phyloP scores from a whole-genome alignment of 30 jellyfish, hydroid and myxozoan species.

The Hydractinia symbiolongicarpus region DNA sequence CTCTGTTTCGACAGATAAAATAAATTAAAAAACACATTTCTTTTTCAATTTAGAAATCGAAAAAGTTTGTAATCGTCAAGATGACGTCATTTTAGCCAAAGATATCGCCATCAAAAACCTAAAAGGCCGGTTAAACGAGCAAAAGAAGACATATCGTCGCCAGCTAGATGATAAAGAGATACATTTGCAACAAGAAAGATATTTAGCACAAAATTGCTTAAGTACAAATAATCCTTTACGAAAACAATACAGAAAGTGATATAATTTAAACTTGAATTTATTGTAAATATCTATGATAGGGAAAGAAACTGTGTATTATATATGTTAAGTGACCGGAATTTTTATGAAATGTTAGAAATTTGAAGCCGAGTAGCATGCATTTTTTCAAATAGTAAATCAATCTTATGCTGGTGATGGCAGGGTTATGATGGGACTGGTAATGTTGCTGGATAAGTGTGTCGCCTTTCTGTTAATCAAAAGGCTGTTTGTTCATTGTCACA shows the following conservation, averaged over 20 bases:
- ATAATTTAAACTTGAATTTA: too few relatives aligned
- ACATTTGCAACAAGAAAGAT: constrained; percentile 39
- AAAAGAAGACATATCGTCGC: constrained; percentile 17
- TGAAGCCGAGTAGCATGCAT: too few relatives aligned
- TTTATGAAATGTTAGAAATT: too few relatives aligned
- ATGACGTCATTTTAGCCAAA: constrained; percentile 24
- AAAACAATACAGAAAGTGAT: background rate
- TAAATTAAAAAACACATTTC: background rate
- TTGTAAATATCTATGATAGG: too few relatives aligned
- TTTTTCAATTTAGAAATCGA: constrained; percentile 19
- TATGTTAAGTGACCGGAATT: too few relatives aligned
- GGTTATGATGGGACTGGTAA: too few relatives aligned
- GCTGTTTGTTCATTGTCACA: background rate
- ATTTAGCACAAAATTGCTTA: constrained; percentile 33
- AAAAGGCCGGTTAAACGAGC: constrained; percentile 10
- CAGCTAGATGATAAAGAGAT: constrained; percentile 26
- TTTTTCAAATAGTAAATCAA: too few relatives aligned
- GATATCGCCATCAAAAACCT: constrained; percentile 26
- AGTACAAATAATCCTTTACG: background rate
- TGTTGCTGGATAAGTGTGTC: too few relatives aligned
- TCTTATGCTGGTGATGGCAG: too few relatives aligned
- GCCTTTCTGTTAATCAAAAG: too few relatives aligned
- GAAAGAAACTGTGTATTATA: too few relatives aligned
- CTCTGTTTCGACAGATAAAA: too few relatives aligned
- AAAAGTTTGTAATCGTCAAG: constrained; percentile 24